Evolutionary conservation across 2,888 invertebrate genomes (phyloP).

Genomic region (Flexamia atlantica): DNA sequence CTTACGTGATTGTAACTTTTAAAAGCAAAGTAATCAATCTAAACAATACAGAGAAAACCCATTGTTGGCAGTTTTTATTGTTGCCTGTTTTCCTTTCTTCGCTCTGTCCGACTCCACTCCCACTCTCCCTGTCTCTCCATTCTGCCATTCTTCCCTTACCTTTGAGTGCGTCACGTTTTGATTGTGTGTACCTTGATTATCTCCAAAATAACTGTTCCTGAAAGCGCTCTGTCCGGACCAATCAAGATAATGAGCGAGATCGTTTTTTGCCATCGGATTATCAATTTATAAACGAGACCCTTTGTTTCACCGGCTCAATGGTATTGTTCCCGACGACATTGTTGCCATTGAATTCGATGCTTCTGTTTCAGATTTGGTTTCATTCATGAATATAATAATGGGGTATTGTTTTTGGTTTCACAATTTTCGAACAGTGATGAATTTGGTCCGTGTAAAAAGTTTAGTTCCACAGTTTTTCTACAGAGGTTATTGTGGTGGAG

Average conservation of each 20-base stretch:
- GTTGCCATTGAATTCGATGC: slow-evolving; percentile 34
- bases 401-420: slow-evolving; percentile 34
- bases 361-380: slow-evolving; percentile 26
- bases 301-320: slow-evolving; percentile 14
- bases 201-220: slow-evolving; percentile 52
- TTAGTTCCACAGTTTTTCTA: not conserved
- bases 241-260: slow-evolving; percentile 54
- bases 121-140: slow-evolving; percentile 12
- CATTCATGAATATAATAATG: slow-evolving; percentile 42
- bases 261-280: slow-evolving; percentile 42
- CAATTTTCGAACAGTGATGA: slow-evolving; percentile 9
- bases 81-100: slow-evolving; percentile 53
- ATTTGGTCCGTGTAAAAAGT: not conserved
- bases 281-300: slow-evolving; percentile 42
- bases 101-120: slow-evolving; percentile 43
- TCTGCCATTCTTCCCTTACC: slow-evolving; percentile 51
- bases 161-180: slow-evolving; percentile 42
- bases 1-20: slow-evolving; percentile 38
- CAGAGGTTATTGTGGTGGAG: not conserved
- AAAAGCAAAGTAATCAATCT: slow-evolving; percentile 57
- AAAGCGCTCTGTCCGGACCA: slow-evolving; percentile 41
- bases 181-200: slow-evolving; percentile 48
- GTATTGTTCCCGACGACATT: slow-evolving; percentile 27
- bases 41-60: slow-evolving; percentile 37
- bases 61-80: slow-evolving; percentile 53